Conservation (phyloP, 2,888 invertebrate genomes). For the Amphipyra berbera region DNA sequence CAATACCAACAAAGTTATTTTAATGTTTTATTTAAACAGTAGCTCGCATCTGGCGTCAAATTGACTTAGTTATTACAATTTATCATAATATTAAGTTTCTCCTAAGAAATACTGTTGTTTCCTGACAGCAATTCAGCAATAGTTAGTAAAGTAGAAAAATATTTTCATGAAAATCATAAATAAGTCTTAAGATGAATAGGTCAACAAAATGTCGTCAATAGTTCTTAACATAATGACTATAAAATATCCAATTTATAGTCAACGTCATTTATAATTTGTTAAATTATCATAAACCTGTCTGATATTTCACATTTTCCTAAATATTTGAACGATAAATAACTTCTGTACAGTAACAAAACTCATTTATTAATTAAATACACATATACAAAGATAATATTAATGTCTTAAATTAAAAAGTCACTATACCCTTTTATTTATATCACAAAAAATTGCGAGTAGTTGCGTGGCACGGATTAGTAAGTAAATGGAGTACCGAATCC, state of each 20-base stretch:
- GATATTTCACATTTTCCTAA: neutral
- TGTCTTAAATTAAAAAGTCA: constrained; percentile 49
- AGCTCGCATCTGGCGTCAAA: no score
- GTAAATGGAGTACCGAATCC: constrained; percentile 1
- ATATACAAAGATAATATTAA: constrained; percentile 39
- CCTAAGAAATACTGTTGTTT: no score
- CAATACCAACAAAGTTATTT: no score
- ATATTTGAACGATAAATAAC: constrained; percentile 32
- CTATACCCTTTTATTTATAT: constrained; percentile 55
- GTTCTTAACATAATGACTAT: constrained; percentile 20
- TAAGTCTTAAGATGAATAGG: neutral
- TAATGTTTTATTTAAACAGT: no score
- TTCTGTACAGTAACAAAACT: constrained; percentile 29
- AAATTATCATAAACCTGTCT: constrained; percentile 3
- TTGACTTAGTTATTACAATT: no score
- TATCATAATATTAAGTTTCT: no score
- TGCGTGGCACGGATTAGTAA: constrained; percentile 47
- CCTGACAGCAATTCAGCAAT: no score
- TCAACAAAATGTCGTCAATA: constrained; percentile 3
- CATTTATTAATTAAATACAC: constrained; percentile 39
- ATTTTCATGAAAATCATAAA: neutral
- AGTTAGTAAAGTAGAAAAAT: no score
- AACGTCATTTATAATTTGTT: neutral
- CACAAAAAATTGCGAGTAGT: constrained; percentile 62
- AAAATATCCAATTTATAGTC: constrained; percentile 9